Evolutionary conservation across 2,888 invertebrate species (phyloP).

Genomic region (Saturnia pavonia): DNA sequence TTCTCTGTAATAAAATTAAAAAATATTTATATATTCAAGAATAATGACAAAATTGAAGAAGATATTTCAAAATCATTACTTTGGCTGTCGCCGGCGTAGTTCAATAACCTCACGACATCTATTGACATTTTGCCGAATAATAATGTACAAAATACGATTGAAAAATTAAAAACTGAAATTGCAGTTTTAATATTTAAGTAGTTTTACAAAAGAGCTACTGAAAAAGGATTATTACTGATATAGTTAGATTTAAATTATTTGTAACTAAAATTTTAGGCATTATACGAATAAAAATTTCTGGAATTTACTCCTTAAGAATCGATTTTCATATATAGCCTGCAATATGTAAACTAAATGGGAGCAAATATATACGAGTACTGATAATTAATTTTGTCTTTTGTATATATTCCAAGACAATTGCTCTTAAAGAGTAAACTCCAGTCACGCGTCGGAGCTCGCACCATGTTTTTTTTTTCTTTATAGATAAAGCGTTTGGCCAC

Average conservation of each 20-base stretch:
- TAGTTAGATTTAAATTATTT: neutral
- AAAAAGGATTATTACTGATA: neutral
- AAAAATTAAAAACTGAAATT: neutral
- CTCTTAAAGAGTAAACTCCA: no score
- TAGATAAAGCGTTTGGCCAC: no score
- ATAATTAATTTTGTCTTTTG: no score
- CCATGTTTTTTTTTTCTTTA: no score
- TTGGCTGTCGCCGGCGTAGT: neutral
- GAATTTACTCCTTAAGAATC: no score
- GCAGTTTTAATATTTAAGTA: neutral
- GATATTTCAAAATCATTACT: neutral
- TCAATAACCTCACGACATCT: neutral
- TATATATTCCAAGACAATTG: no score
- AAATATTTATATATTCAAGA: neutral
- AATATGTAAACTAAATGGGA: no score
- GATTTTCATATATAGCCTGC: no score
- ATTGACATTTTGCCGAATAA: neutral
- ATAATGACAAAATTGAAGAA: neutral
- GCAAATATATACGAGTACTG: no score
- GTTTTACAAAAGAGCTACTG: neutral
- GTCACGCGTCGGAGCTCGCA: no score
- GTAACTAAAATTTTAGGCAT: neutral
- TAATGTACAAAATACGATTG: neutral
- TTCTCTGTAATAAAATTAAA: neutral
- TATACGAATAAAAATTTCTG: neutral